A percentile compares a stretch with the other conserved stretches of the same genome.
Evolutionary conservation across 2,113 vertebrate species (phyloP).

Genomic region (Calypte anna): DNA sequence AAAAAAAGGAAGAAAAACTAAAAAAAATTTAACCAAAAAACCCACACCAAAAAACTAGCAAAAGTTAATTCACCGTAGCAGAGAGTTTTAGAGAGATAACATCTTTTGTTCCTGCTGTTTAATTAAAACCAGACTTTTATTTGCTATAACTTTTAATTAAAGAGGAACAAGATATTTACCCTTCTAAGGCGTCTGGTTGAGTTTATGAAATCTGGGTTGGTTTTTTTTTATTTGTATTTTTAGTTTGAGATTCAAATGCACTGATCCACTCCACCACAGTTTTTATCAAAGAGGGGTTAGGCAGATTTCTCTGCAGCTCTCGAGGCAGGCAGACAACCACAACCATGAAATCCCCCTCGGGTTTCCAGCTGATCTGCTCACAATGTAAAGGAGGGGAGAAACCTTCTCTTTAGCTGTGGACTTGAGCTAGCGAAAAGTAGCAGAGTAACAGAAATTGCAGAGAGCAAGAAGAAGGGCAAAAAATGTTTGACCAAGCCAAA

Average conservation of each 20-base stretch:
- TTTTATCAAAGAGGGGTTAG: background rate
- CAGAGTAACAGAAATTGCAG: constrained; percentile 29
- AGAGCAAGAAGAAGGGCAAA: background rate
- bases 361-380: background rate
- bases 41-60: background rate
- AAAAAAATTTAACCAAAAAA: background rate
- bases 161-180: constrained; percentile 51
- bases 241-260: background rate
- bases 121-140: constrained; percentile 62
- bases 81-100: constrained; percentile 7
- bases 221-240: background rate
- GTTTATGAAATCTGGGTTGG: constrained; percentile 3
- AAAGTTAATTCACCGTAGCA: background rate
- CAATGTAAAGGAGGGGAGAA: background rate
- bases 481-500: background rate
- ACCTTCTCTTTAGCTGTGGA: background rate
- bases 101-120: constrained; percentile 13
- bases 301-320: background rate
- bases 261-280: background rate
- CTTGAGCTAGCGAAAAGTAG: background rate
- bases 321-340: background rate
- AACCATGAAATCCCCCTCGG: background rate
- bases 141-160: constrained; percentile 63
- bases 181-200: constrained; percentile 47
- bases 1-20: background rate